A percentile compares a stretch with the other conserved stretches of the same genome.
Evolutionary conservation across 2,113 vertebrate species (phyloP).

Genomic region (Bubalus kerabau): DNA sequence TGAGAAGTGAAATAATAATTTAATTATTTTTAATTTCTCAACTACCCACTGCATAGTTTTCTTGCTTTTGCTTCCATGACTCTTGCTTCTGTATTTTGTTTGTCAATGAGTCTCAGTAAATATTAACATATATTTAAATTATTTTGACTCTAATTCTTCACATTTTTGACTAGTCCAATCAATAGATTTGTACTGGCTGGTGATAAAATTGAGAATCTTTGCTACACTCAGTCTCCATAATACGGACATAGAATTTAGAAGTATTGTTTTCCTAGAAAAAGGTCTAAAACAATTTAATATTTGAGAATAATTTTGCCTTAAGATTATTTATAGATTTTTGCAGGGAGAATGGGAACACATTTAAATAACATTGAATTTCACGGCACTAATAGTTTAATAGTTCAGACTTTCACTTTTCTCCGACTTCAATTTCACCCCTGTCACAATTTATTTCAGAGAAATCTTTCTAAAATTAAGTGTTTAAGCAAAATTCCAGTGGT

Average conservation of each 20-base stretch:
- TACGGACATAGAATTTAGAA: background rate
- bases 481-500: background rate
- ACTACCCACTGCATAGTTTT: background rate
- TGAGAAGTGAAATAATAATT: background rate
- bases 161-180: background rate
- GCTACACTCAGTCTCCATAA: background rate
- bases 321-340: background rate
- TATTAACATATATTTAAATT: background rate
- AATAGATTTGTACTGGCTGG: background rate
- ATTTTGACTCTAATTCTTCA: conserved; percentile 7
- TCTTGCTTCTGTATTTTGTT: background rate
- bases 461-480: conserved; percentile 6
- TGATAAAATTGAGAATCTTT: background rate
- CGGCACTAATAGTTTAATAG: background rate
- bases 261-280: background rate
- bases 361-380: conserved; percentile 7
- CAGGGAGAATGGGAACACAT: background rate
- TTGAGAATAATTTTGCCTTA: conserved; percentile 14
- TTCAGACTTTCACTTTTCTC: background rate
- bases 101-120: background rate
- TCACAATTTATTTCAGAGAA: background rate
- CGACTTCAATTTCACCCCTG: background rate
- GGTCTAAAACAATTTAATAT: background rate
- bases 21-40: background rate
- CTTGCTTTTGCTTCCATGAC: background rate